Conservation (phyloP, 2,888 invertebrate species). For the Cynaeus angustus region DNA sequence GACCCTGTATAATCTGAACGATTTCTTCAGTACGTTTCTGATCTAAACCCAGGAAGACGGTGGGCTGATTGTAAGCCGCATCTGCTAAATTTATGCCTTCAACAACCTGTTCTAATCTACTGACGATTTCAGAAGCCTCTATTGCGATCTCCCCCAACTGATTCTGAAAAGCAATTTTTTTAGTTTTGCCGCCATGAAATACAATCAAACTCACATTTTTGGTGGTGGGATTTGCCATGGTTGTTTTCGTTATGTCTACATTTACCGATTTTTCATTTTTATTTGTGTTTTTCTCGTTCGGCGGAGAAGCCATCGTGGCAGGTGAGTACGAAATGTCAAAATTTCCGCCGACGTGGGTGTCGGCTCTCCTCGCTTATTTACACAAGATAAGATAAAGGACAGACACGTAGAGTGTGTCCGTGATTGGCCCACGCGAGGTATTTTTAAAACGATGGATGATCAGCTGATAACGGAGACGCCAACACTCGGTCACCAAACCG, state of each 20-base stretch:
- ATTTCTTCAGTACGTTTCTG: conserved; percentile 74
- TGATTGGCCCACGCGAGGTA: conserved; percentile 9
- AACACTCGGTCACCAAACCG: conserved; percentile 1
- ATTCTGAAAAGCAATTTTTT: conserved; percentile 58
- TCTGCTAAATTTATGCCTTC: conserved; percentile 65
- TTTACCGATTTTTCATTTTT: conserved; percentile 59
- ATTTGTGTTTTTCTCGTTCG: conserved; percentile 57
- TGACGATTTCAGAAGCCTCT: conserved; percentile 71
- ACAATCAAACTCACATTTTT: conserved; percentile 58
- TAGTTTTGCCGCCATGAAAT: conserved; percentile 58
- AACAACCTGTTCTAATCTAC: conserved; percentile 69
- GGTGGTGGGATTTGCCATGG: conserved; percentile 45
- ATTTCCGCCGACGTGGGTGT: conserved; percentile 20
- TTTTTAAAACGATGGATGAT: conserved; percentile 19
- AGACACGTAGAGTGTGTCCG: conserved; percentile 11
- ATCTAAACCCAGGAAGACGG: conserved; percentile 69
- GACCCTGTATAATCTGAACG: conserved; percentile 75
- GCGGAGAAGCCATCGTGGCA: conserved; percentile 66
- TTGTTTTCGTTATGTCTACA: conserved; percentile 59
- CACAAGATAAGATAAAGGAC: background rate
- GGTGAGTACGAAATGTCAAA: conserved; percentile 44
- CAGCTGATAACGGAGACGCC: conserved; percentile 25
- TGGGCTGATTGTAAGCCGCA: conserved; percentile 58
- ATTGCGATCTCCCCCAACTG: conserved; percentile 71
- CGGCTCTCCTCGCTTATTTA: conserved; percentile 14